Evolutionary conservation across 2,113 vertebrate genomes (phyloP).

Genomic region (Pelodiscus sinensis): DNA sequence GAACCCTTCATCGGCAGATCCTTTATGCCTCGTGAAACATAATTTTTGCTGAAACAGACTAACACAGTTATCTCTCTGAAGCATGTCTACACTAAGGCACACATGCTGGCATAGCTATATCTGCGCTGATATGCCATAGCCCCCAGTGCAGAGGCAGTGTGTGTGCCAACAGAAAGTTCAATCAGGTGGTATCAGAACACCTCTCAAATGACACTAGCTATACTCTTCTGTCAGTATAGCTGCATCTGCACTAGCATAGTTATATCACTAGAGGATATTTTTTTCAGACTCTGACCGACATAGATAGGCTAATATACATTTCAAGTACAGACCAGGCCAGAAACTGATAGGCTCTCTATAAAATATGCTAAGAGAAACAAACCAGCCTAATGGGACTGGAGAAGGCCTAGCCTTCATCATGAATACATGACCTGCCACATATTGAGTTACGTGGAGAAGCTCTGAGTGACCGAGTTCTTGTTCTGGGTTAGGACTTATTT

Average conservation of each 20-base stretch:
- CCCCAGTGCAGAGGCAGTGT: neutral
- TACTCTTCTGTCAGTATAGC: neutral
- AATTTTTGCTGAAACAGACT: too few species aligned
- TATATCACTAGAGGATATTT: neutral
- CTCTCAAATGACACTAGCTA: neutral
- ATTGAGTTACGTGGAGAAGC: neutral
- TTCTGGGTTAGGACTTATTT: neutral
- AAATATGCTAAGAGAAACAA: neutral
- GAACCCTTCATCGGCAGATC: too few species aligned
- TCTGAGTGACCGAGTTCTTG: neutral
- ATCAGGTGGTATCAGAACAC: neutral
- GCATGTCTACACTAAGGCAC: neutral
- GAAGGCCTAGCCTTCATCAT: neutral
- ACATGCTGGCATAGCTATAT: neutral
- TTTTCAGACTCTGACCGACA: neutral
- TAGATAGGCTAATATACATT: neutral
- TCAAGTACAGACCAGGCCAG: neutral
- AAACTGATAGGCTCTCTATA: rapidly evolving
- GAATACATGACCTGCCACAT: neutral
- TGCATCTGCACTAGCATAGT: neutral
- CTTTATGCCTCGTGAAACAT: too few species aligned
- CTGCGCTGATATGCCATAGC: neutral
- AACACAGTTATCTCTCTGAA: too few species aligned
- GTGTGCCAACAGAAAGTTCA: neutral
- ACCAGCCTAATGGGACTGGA: neutral